Evolutionary conservation across 2,888 invertebrate genomes (phyloP), one percentile per base, ranked within the genome.

Genomic region (Leptinotarsa rubiginosa): DNA sequence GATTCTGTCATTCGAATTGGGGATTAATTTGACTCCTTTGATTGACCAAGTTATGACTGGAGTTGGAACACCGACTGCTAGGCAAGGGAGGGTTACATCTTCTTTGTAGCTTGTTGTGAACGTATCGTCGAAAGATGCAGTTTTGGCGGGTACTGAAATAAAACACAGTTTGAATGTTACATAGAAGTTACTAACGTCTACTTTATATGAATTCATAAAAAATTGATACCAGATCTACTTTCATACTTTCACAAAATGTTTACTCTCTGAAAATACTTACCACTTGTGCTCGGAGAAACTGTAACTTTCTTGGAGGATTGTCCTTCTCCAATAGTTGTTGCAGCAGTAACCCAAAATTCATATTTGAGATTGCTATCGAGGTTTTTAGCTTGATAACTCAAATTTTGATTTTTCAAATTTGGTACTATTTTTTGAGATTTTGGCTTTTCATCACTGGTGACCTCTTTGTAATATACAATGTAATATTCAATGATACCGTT

Each of bases 271-370:
- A 50, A 49, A 49, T 64, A 80, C 79, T 79, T 87, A 95, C 95
- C 95, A 90, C 93, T 92, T 77, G 92, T 92, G 81, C 93, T 95
- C 25, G 97, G 96, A 84, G 95, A 94, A 82, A 96, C 93, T 4
- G 93, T 92, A 67, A 96, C 96, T 77, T 94, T 94, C 84, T 95
- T 95, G 73, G 97, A 97, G 73, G 94, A 93, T 86, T 96, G 95
- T 59, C 98, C 97, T 90, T 97, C 97, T 1, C 97, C 97, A 85
- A 97, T 96, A 81, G 95, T 95, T 0, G 97, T 98, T 77, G 95
- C 96, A 56, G 97, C 97, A 4, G 97, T 96, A 0, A 97, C 97
- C 95, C 96, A 96, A 89, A 97, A 97, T 87, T 96, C 96, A 85
- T 97, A 97, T 74, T 95, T 93, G 77, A 94, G 92, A 79, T 94